phyloP scores from a whole-genome alignment of 2,797 vertebrate genomes.

The Lophotriccus pileatus region DNA sequence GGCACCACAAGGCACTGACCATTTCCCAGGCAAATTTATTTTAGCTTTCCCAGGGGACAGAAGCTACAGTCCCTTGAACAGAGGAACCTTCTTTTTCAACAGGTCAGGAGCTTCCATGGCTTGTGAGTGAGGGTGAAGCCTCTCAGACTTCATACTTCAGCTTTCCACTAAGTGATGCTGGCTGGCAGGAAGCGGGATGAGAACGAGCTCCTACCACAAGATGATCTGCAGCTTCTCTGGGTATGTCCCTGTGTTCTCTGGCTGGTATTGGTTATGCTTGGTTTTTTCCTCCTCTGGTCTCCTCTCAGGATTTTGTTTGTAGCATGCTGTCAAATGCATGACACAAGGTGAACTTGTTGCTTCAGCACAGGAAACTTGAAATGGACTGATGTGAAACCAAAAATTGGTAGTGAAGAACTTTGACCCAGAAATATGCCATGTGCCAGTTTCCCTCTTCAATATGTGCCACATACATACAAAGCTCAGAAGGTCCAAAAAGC shows the following conservation, averaged over 20 bases:
- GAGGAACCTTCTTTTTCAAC: background rate
- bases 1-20: background rate
- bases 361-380: background rate
- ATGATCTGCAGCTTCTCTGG: background rate
- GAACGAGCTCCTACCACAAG: background rate
- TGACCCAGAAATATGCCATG: background rate
- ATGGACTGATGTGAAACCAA: background rate
- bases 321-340: background rate
- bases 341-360: background rate
- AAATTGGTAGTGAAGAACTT: background rate
- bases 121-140: background rate
- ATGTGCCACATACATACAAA: background rate
- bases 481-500: background rate
- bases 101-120: background rate
- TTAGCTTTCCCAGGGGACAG: background rate
- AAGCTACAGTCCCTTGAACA: background rate
- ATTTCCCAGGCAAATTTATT: background rate
- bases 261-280: background rate
- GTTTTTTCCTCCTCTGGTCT: background rate
- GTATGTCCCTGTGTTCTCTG: background rate
- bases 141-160: background rate
- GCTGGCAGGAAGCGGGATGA: background rate
- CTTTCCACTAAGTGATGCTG: background rate
- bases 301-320: background rate
- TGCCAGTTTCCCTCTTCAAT: background rate